Percentiles rank a stretch among this genome's conserved stretches.
Conservation (phyloP, 2,888 invertebrate genomes). For the Apamea monoglypha region DNA sequence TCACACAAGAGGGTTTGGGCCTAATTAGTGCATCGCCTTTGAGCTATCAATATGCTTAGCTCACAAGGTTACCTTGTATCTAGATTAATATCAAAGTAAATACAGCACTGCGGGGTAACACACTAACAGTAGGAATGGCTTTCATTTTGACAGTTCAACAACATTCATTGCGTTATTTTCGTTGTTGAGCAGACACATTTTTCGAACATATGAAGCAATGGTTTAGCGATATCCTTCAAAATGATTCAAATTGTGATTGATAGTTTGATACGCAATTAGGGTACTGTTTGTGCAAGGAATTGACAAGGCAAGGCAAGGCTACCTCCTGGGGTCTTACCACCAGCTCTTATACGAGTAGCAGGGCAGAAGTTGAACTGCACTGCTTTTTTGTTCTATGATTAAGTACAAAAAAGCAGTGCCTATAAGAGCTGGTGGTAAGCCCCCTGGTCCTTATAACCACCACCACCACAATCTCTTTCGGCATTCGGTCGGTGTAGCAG, state of each 20-base stretch:
- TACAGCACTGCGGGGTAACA: not conserved
- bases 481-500: not conserved
- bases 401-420: too few species aligned
- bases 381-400: too few species aligned
- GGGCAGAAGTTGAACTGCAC: too few species aligned
- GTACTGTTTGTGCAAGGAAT: not conserved
- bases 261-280: not conserved
- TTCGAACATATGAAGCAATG: not conserved
- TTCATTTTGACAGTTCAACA: not conserved
- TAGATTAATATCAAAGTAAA: not conserved
- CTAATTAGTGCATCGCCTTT: conserved; percentile 26
- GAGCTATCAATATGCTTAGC: not conserved
- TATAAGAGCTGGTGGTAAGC: too few species aligned
- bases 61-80: not conserved
- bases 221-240: not conserved
- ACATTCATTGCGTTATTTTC: not conserved
- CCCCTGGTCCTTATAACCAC: not conserved
- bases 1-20: not conserved
- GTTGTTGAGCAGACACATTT: not conserved
- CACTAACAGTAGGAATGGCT: not conserved
- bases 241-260: not conserved
- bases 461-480: not conserved
- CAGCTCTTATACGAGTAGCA: too few species aligned
- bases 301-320: not conserved
- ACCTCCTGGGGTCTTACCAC: too few species aligned